phyloP scores from a whole-genome alignment of 2,888 invertebrate species.

The Xestia rhomboidea region DNA sequence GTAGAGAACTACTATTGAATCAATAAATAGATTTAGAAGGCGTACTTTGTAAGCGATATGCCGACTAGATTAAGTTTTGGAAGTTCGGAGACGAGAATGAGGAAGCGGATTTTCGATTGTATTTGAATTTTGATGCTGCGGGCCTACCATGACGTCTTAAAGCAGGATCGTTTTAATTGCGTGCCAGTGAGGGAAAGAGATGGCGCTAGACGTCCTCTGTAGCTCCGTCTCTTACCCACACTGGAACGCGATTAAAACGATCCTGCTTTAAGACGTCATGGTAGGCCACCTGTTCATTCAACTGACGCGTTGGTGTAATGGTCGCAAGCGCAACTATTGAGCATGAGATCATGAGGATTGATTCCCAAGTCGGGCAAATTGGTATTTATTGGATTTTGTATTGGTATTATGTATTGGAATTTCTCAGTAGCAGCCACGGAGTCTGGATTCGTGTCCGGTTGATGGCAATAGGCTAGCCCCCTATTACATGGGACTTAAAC shows the following conservation, averaged over 20 bases:
- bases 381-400: not conserved
- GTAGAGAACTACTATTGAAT: slow-evolving; percentile 79
- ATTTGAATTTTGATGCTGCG: slow-evolving; percentile 16
- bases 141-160: too few relatives aligned
- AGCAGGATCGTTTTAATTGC: too few relatives aligned
- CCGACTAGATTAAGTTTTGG: slow-evolving; percentile 75
- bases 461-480: not conserved
- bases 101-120: slow-evolving; percentile 16
- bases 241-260: too few relatives aligned
- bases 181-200: too few relatives aligned
- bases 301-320: too few relatives aligned
- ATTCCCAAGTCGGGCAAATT: not conserved
- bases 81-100: slow-evolving; percentile 22
- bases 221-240: too few relatives aligned
- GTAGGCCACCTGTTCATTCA: not conserved
- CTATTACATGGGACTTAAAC: not conserved
- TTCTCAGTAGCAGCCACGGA: not conserved
- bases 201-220: too few relatives aligned
- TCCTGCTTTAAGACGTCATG: too few relatives aligned
- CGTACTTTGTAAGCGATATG: slow-evolving; percentile 85
- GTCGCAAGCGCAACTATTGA: not conserved
- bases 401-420: not conserved
- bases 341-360: not conserved
- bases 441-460: not conserved
- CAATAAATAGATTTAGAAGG: slow-evolving; percentile 87